Evolutionary conservation across 2,113 vertebrate genomes (phyloP).

Genomic region (Pluvialis apricaria): DNA sequence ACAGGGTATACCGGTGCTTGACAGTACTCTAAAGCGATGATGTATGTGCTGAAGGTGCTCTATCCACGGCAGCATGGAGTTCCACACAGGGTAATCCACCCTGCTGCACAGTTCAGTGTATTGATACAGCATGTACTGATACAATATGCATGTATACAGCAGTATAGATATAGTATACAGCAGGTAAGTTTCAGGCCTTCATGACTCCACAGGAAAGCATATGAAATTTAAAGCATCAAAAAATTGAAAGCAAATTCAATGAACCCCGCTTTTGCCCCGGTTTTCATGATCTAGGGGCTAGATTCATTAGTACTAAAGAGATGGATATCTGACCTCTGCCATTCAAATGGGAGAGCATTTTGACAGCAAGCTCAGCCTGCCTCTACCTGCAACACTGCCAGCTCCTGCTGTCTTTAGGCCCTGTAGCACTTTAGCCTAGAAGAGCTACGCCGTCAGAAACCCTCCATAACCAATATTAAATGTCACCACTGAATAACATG

Average conservation of each 20-base stretch:
- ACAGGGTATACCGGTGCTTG: background rate
- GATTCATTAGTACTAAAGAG: background rate
- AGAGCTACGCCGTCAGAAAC: background rate
- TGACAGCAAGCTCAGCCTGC: background rate
- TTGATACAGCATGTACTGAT: too few species aligned
- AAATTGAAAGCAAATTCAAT: background rate
- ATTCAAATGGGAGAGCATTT: background rate
- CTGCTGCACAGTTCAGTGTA: background rate
- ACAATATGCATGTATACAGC: background rate
- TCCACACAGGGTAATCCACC: background rate
- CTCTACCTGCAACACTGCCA: background rate
- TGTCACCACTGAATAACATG: background rate
- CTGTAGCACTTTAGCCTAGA: background rate
- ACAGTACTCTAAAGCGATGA: background rate
- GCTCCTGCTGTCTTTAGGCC: background rate
- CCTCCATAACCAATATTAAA: background rate
- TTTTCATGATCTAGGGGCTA: background rate
- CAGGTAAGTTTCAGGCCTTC: background rate
- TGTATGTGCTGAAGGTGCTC: background rate
- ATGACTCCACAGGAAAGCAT: background rate
- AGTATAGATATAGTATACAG: background rate
- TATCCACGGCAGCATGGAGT: background rate
- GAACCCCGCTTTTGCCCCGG: background rate
- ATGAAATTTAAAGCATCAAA: background rate
- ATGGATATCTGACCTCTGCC: background rate